Conservation (phyloP, 2,797 vertebrate species). For the Xenentodon cancila region DNA sequence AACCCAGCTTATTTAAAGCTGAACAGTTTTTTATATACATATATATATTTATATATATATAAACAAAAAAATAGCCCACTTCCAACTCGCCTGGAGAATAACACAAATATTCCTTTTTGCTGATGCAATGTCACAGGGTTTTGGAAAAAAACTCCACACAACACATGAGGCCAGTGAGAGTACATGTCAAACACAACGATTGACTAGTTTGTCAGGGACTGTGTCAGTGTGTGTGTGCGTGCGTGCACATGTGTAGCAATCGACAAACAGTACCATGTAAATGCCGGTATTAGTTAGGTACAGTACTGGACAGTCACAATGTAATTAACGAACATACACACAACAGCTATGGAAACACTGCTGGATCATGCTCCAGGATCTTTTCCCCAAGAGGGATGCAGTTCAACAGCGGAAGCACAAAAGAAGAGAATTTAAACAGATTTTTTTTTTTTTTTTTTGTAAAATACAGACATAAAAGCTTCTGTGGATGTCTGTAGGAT, state of each 20-base stretch:
- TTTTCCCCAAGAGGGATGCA: slow-evolving; percentile 49
- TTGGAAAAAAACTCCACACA: slow-evolving; percentile 47
- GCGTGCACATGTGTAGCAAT: slow-evolving; percentile 47
- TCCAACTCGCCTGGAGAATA: slow-evolving; percentile 27
- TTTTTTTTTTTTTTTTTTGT: slow-evolving; percentile 5
- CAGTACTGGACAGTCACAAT: slow-evolving; percentile 86
- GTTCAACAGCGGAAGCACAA: slow-evolving; percentile 77
- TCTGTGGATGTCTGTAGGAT: slow-evolving; percentile 40
- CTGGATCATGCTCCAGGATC: slow-evolving; percentile 89
- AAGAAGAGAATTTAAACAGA: slow-evolving; percentile 78
- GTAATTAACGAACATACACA: slow-evolving; percentile 98
- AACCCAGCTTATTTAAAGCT: slow-evolving; percentile 36
- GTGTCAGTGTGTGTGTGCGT: slow-evolving; percentile 38
- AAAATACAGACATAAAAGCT: no score
- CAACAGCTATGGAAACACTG: slow-evolving; percentile 90
- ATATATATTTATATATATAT: slow-evolving; percentile 3
- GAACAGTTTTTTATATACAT: slow-evolving; percentile 15
- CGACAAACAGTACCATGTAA: slow-evolving; percentile 72
- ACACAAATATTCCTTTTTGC: slow-evolving; percentile 36
- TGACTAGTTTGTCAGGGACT: slow-evolving; percentile 42
- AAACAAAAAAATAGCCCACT: slow-evolving; percentile 9
- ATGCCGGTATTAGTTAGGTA: slow-evolving; percentile 68
- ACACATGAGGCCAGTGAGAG: slow-evolving; percentile 68
- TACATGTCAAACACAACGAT: slow-evolving; percentile 60
- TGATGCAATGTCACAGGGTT: slow-evolving; percentile 47